Percentiles rank a stretch among this genome's conserved stretches.
phyloP scores from a whole-genome alignment of 2,888 invertebrate species.

The Furcula furcula region DNA sequence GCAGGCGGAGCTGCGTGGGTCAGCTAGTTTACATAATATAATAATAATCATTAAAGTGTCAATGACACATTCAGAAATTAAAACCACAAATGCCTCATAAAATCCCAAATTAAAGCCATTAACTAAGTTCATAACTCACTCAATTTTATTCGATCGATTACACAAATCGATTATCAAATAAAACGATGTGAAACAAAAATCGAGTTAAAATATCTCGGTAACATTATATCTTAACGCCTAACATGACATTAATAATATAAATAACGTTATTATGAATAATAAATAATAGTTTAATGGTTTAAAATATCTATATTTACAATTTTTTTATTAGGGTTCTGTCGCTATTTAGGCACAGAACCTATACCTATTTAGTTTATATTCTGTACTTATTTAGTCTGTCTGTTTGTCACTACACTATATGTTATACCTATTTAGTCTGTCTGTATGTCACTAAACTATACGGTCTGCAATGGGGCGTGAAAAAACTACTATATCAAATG shows the following conservation, averaged over 20 bases:
- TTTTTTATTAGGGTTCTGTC: no score
- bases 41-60: neutral
- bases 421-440: no score
- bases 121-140: constrained; percentile 1
- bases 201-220: constrained; percentile 13
- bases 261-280: constrained; percentile 40
- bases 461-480: no score
- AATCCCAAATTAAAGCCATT: neutral
- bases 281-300: constrained; percentile 27
- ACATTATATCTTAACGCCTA: constrained; percentile 29
- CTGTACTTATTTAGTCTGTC: neutral
- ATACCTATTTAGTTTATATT: no score
- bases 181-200: constrained; percentile 4
- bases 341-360: no score
- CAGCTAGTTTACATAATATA: no score
- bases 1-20: no score
- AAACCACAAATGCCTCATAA: neutral
- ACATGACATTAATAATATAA: constrained; percentile 41
- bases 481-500: no score
- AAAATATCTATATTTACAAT: neutral
- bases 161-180: constrained; percentile 17
- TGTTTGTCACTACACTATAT: no score
- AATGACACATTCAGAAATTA: neutral
- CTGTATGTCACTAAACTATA: no score
- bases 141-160: neutral